A percentile compares a stretch with the other conserved stretches of the same genome.
These are phyloP conservation scores for Malthinus seriepunctatus DNA, from an alignment of 2,888 invertebrate genomes.

Conservation along the genomic window DNA sequence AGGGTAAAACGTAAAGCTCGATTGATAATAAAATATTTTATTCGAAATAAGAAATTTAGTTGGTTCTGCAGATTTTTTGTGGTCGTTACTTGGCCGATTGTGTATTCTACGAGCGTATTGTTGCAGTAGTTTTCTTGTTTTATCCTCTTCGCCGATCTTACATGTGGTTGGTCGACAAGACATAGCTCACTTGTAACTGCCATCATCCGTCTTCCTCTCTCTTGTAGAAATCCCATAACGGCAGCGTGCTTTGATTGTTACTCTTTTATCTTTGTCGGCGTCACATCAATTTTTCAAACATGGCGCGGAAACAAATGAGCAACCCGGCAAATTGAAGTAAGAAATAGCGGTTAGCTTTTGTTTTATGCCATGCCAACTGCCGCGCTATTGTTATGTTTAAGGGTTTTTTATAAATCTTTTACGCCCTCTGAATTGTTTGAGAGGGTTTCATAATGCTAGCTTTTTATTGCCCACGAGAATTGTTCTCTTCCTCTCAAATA, in stretches of 20 bases:
- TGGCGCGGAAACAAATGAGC: conserved; percentile 57
- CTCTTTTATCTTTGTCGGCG: conserved; percentile 56
- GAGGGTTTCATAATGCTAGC: conserved; percentile 41
- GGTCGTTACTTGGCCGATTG: conserved; percentile 42
- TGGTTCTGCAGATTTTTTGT: conserved; percentile 31
- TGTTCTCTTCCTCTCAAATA: conserved; percentile 37
- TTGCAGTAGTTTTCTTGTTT: conserved; percentile 51
- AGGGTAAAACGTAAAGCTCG: not conserved
- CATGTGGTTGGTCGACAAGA: conserved; percentile 52
- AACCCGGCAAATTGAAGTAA: conserved; percentile 56
- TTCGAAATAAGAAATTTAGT: not conserved
- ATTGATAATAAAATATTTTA: not conserved
- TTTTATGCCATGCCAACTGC: conserved; percentile 56
- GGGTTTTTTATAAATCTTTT: conserved; percentile 43
- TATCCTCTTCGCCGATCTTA: conserved; percentile 46
- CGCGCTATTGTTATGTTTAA: conserved; percentile 53
- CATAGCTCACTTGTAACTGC: conserved; percentile 44
- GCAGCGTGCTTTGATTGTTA: conserved; percentile 50
- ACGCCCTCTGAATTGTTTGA: conserved; percentile 45
- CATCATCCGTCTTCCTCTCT: conserved; percentile 44
- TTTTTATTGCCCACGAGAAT: conserved; percentile 50
- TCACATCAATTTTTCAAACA: conserved; percentile 57
- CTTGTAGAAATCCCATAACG: conserved; percentile 44
- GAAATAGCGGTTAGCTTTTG: conserved; percentile 58
- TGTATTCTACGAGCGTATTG: conserved; percentile 52